phyloP scores from a whole-genome alignment of 1,140 invertebrate genomes.

The Trichonephila clavipes region DNA sequence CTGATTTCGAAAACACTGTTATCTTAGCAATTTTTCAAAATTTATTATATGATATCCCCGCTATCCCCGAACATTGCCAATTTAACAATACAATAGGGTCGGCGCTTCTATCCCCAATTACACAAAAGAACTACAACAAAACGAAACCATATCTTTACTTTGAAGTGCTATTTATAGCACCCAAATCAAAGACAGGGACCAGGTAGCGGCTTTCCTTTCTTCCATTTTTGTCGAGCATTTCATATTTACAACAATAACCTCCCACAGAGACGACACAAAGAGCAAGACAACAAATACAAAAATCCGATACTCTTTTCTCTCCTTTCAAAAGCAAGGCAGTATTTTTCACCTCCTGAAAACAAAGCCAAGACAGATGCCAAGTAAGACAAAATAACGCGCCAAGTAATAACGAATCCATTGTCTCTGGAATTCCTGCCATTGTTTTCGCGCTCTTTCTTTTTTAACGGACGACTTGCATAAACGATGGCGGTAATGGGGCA shows the following conservation, averaged over 20 bases:
- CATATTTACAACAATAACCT: constrained; percentile 22
- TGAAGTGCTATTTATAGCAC: neutral
- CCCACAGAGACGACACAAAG: constrained; percentile 1
- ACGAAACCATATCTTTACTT: neutral
- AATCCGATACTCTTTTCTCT: constrained; percentile 25
- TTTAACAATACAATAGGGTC: neutral
- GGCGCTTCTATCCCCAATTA: neutral
- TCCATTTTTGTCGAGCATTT: constrained; percentile 9
- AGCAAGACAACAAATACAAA: constrained; percentile 8
- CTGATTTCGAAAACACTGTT: too few species aligned
- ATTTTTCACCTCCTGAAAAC: constrained; percentile 37
- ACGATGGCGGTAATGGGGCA: constrained; percentile 15
- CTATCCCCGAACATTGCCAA: too few species aligned
- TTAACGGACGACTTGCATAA: neutral
- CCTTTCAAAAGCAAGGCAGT: constrained; percentile 12
- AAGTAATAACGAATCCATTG: constrained; percentile 50
- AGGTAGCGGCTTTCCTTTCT: neutral
- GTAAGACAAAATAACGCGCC: constrained; percentile 5
- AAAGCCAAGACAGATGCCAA: neutral
- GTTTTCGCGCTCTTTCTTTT: constrained; percentile 31
- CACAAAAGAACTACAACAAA: neutral
- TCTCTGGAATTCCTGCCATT: constrained; percentile 45
- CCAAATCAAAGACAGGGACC: neutral
- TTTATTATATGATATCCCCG: too few species aligned
- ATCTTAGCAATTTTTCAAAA: too few species aligned